These are phyloP conservation scores for Drosophila suboccidentalis DNA, from an alignment of 2,888 invertebrate species.

Conservation along the genomic window DNA sequence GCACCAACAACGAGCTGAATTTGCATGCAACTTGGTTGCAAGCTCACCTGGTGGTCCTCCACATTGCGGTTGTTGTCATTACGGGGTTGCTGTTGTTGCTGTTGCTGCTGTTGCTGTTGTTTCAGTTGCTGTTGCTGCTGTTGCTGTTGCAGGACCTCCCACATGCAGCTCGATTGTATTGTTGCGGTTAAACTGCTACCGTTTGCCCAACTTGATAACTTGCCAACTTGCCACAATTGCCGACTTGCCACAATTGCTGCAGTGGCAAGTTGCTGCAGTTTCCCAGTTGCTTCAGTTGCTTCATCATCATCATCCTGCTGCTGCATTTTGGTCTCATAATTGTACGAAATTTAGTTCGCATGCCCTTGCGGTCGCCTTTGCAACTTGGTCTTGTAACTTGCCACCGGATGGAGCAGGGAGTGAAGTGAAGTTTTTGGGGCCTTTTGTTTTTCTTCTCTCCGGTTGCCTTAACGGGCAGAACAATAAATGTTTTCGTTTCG, in stretches of 20 bases:
- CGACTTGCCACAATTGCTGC: slow-evolving; percentile 18
- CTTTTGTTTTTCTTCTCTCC: slow-evolving; percentile 46
- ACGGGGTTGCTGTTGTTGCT: slow-evolving; percentile 58
- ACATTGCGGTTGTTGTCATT: slow-evolving; percentile 76
- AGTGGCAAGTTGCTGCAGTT: slow-evolving; percentile 29
- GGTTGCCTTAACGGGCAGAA: slow-evolving; percentile 77
- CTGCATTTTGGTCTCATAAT: slow-evolving; percentile 74
- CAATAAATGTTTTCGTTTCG: slow-evolving; percentile 74
- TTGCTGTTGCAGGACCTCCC: slow-evolving; percentile 73
- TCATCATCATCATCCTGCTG: slow-evolving; percentile 24
- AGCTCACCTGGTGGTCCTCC: slow-evolving; percentile 71
- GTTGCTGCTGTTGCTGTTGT: slow-evolving; percentile 61
- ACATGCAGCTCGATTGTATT: slow-evolving; percentile 73
- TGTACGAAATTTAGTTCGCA: slow-evolving; percentile 83
- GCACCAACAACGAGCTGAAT: slow-evolving; percentile 41
- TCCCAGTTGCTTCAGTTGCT: slow-evolving; percentile 34
- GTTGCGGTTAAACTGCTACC: slow-evolving; percentile 75
- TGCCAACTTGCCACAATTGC: slow-evolving; percentile 1
- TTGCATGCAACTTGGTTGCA: slow-evolving; percentile 66
- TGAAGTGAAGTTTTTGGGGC: neutral
- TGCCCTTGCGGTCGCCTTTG: slow-evolving; percentile 78
- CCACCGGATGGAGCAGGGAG: slow-evolving; percentile 5
- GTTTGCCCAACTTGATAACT: slow-evolving; percentile 54
- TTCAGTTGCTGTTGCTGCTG: slow-evolving; percentile 54
- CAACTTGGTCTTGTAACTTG: slow-evolving; percentile 32